Percentiles rank a stretch among this genome's conserved stretches.
These are phyloP conservation scores for Helobdella robusta DNA, from an alignment of 2,888 invertebrate genomes.

Conservation along the genomic window DNA sequence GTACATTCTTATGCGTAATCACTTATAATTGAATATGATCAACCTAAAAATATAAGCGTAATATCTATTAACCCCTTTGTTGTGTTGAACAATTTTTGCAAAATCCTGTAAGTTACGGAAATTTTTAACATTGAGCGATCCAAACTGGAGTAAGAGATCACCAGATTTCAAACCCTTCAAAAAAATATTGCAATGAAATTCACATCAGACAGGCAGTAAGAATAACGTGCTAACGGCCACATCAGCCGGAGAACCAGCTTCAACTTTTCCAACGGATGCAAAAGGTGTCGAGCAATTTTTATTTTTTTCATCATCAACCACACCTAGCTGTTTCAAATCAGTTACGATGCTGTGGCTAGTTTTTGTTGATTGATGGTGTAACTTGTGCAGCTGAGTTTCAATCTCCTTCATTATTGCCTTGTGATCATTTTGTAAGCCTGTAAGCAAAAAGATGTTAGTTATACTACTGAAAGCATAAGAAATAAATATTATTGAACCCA, in stretches of 20 bases:
- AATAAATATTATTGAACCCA: slow-evolving; percentile 50
- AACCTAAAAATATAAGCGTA: too few species aligned
- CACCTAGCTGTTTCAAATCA: slow-evolving; percentile 17
- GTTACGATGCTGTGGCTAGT: not conserved
- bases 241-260: slow-evolving; percentile 71
- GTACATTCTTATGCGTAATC: too few species aligned
- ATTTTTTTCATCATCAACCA: not conserved
- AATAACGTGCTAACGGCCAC: slow-evolving; percentile 59
- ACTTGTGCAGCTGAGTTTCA: slow-evolving; percentile 63
- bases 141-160: slow-evolving; percentile 44
- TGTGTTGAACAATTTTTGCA: slow-evolving; percentile 44
- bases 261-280: slow-evolving; percentile 64
- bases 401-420: slow-evolving; percentile 73
- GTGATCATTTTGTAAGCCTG: slow-evolving; percentile 80
- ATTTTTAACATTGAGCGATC: slow-evolving; percentile 42
- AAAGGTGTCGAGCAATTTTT: slow-evolving; percentile 53
- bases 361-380: slow-evolving; percentile 47
- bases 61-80: slow-evolving; percentile 45
- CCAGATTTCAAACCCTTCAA: slow-evolving; percentile 42
- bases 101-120: slow-evolving; percentile 43
- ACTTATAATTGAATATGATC: too few species aligned
- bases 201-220: not conserved
- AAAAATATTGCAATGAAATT: not conserved
- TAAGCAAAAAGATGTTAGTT: not conserved
- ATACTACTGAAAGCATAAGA: not conserved